These are phyloP conservation scores for Atta cephalotes DNA, from an alignment of 1,140 invertebrate genomes.

Conservation along the genomic window DNA sequence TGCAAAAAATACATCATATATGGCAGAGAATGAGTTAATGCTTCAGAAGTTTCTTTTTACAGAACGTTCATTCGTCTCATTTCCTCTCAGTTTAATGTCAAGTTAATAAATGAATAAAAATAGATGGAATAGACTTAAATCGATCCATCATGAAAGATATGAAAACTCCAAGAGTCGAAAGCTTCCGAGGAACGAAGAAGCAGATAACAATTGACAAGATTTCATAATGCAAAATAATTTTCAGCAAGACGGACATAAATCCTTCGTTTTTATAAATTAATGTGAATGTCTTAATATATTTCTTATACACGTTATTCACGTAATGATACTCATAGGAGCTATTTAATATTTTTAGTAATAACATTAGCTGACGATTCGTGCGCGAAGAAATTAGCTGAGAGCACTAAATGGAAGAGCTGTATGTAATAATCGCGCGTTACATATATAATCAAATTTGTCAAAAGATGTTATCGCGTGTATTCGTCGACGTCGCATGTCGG, in stretches of 20 bases:
- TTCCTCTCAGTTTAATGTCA: conserved; percentile 24
- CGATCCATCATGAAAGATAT: conserved; percentile 43
- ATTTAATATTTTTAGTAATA: conserved; percentile 8
- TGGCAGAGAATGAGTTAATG: neutral
- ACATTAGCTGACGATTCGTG: conserved; percentile 3
- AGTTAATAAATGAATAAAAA: conserved; percentile 44
- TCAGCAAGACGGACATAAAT: neutral
- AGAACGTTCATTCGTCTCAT: neutral
- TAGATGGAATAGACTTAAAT: conserved; percentile 39
- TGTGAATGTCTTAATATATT: neutral
- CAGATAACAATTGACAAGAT: conserved; percentile 12
- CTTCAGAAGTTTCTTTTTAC: neutral
- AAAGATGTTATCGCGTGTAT: conserved; percentile 30
- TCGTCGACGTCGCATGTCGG: conserved; percentile 51
- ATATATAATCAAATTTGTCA: conserved; percentile 64
- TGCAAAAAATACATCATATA: neutral
- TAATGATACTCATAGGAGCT: neutral
- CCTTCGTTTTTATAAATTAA: neutral
- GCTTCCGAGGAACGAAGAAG: conserved; percentile 1
- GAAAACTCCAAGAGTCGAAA: conserved; percentile 21
- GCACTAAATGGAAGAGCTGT: neutral
- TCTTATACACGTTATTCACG: neutral
- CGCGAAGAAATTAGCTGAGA: conserved; percentile 2
- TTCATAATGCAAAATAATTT: conserved; percentile 40
- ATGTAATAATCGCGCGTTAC: conserved; percentile 18